Conservation (phyloP, 2,797 vertebrate genomes). For the Acrossocheilus fasciatus region DNA sequence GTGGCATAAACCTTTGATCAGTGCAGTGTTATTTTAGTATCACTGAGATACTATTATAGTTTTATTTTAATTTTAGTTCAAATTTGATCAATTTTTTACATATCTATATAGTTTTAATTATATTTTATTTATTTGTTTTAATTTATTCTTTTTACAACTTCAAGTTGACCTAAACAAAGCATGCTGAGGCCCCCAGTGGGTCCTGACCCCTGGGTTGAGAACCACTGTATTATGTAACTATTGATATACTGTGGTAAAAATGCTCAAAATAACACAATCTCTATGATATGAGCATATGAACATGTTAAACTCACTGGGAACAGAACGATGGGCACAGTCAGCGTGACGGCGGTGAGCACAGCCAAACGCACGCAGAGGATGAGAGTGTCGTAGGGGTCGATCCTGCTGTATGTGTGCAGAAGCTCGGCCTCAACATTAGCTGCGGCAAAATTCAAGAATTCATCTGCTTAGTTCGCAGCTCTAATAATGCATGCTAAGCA, state of each 20-base stretch:
- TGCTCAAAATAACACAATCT: not conserved
- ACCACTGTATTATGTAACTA: not conserved
- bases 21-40: not conserved
- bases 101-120: not conserved
- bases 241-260: not conserved
- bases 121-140: not conserved
- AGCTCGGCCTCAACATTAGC: constrained; percentile 91
- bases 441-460: constrained; percentile 63
- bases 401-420: constrained; percentile 93
- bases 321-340: constrained; percentile 96
- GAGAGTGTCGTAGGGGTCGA: constrained; percentile 91
- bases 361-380: constrained; percentile 96
- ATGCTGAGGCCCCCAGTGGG: not conserved
- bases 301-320: constrained; percentile 87
- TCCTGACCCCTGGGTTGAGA: not conserved
- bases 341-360: constrained; percentile 93
- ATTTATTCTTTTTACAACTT: not conserved
- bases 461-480: not conserved
- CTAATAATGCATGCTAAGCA: not conserved
- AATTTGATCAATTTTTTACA: not conserved
- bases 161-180: not conserved
- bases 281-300: not conserved
- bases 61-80: not conserved
- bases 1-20: not conserved
- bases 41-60: not conserved